phyloP scores from a whole-genome alignment of 2,113 vertebrate genomes.

The Rhinopithecus roxellana region DNA sequence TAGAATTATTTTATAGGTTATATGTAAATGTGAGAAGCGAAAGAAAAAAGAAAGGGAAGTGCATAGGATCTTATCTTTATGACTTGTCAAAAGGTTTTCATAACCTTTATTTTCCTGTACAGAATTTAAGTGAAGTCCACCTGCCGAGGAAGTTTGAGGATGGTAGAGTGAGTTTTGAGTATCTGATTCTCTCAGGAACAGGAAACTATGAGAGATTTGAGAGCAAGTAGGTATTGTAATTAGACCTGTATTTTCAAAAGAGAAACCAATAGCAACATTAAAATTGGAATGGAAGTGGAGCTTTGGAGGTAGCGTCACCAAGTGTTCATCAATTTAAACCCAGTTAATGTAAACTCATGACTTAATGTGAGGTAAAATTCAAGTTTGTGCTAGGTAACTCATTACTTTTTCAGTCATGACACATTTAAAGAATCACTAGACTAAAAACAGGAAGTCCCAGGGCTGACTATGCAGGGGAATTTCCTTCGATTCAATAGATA shows the following conservation, averaged over 20 bases:
- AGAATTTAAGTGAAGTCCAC: not conserved
- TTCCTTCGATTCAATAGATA: not conserved
- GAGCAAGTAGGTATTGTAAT: not conserved
- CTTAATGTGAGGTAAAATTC: constrained; percentile 16
- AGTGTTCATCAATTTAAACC: not conserved
- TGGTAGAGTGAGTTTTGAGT: not conserved
- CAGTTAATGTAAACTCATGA: not conserved
- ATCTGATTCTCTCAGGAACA: not conserved
- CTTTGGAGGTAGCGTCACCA: not conserved
- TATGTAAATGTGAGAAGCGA: not conserved
- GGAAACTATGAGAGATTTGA: not conserved
- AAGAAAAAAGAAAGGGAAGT: not conserved
- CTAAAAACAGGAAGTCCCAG: not conserved
- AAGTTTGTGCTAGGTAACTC: not conserved
- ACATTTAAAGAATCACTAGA: constrained; percentile 3
- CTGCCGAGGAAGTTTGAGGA: not conserved
- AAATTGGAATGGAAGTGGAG: too few species aligned
- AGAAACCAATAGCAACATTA: not conserved
- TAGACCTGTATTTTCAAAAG: constrained; percentile 4
- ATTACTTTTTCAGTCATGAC: not conserved
- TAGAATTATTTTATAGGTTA: not conserved
- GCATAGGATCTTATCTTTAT: not conserved
- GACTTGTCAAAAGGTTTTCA: not conserved
- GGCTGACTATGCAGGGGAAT: not conserved
- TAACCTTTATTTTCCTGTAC: not conserved